Evolutionary conservation across 2,888 invertebrate genomes (phyloP), one percentile per base, ranked within the genome.

Genomic region (Drosophila mulleri): DNA sequence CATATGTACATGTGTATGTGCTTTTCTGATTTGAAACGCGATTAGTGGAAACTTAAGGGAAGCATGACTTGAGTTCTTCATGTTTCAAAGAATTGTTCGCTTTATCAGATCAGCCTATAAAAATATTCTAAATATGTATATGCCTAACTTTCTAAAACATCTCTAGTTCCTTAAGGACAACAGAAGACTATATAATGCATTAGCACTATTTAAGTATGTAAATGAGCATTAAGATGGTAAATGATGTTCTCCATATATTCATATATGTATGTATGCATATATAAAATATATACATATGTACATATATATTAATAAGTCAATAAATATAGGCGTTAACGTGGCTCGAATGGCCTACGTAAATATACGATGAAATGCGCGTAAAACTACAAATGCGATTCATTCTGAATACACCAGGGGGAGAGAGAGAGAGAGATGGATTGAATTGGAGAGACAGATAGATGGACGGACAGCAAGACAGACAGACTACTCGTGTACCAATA

Each of bases 321-420:
- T 89, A 89, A 85, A 88, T 88, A 89, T 78, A 82, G 89, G 85
- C 89, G 88, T 89, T 75, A 84, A 88, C 88, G 82, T 82, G 83
- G 80, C 64, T 82, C 71, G 54, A 75, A 85, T 82, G 85, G 85
- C 85, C 85, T 86, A 86, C 85, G 85, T 86, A 86, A 85, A 88
- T 84, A 85, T 80, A 76, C 87, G 83, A 70, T 71, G 80, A 88
- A 89, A 61, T 83, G 81, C 69, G 75, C 75, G 66, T 86, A 83
- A 86, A 86, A 80, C 75, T 72, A 66, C 63, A 65, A 73, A 16
- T 73, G 39, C 63, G 54, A 69, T 45, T 70, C 64, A 79, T 67
- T 58, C 79, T 70, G 61, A 80, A 75, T 75, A 62, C 58, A 53
- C 54, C 50, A 20, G 14, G 53, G 52, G 42, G 42, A 56, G 39